Conservation (phyloP, 2,888 invertebrate species). For the Ophion ventricosus region DNA sequence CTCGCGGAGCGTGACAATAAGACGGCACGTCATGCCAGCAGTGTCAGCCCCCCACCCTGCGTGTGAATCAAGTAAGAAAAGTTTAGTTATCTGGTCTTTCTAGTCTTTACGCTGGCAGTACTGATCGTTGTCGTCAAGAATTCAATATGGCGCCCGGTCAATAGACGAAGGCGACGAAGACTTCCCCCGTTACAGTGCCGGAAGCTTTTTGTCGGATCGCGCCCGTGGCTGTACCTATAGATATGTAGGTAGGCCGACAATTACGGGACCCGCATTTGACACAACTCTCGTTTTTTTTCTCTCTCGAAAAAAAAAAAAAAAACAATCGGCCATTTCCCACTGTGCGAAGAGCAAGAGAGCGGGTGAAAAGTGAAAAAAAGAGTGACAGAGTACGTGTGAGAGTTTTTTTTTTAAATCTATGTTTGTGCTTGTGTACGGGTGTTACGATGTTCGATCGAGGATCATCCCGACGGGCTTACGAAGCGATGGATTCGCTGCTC, state of each 20-base stretch:
- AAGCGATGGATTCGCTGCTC: constrained; percentile 11
- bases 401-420: constrained; percentile 29
- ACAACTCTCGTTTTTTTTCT: not conserved
- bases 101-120: no score
- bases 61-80: no score
- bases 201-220: constrained; percentile 15
- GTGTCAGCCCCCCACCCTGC: no score
- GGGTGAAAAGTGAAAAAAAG: not conserved
- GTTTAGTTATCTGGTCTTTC: no score
- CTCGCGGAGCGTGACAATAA: no score
- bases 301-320: not conserved
- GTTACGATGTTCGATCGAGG: constrained; percentile 45
- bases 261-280: constrained; percentile 21
- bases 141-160: constrained; percentile 76
- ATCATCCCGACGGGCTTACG: constrained; percentile 48
- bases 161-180: constrained; percentile 73
- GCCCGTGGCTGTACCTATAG: constrained; percentile 19
- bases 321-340: not conserved
- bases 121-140: constrained; percentile 23
- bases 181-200: constrained; percentile 5
- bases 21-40: no score
- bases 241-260: constrained; percentile 17
- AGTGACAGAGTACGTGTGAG: constrained; percentile 1
- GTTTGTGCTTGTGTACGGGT: constrained; percentile 22
- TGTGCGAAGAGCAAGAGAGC: not conserved